Evolutionary conservation across 2,888 invertebrate species (phyloP).

Genomic region (Drosophila sordidula): DNA sequence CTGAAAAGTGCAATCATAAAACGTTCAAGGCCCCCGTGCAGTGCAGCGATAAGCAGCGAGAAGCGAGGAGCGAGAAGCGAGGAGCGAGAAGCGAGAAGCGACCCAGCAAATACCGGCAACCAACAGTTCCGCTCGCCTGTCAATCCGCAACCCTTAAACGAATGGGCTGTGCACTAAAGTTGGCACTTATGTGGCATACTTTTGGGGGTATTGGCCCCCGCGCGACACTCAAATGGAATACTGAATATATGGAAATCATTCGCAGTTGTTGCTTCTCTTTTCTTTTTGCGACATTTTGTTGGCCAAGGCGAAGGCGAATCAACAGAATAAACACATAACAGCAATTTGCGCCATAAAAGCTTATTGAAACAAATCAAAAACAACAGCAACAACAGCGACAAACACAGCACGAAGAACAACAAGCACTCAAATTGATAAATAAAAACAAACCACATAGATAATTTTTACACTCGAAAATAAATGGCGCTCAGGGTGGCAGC

Average conservation of each 20-base stretch:
- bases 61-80: not conserved
- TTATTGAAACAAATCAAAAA: constrained; percentile 69
- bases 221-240: constrained; percentile 22
- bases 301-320: constrained; percentile 10
- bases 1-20: constrained; percentile 78
- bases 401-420: constrained; percentile 2
- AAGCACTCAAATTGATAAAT: constrained; percentile 42
- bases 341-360: constrained; percentile 62
- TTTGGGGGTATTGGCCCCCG: constrained; percentile 37
- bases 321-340: constrained; percentile 22
- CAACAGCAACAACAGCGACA: constrained; percentile 11
- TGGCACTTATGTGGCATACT: constrained; percentile 50
- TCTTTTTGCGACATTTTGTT: constrained; percentile 6
- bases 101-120: too few species aligned
- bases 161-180: constrained; percentile 27
- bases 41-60: constrained; percentile 31
- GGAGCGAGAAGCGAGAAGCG: not conserved
- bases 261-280: not conserved
- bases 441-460: constrained; percentile 46
- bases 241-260: constrained; percentile 37
- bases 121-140: not conserved
- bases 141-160: not conserved
- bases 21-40: constrained; percentile 70
- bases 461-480: constrained; percentile 32
- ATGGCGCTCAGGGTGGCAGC: constrained; percentile 2